Percentiles rank a stretch among this genome's conserved stretches.
These are phyloP conservation scores for Micromesistius poutassou DNA, from an alignment of 2,797 vertebrate species.

Conservation along the genomic window DNA sequence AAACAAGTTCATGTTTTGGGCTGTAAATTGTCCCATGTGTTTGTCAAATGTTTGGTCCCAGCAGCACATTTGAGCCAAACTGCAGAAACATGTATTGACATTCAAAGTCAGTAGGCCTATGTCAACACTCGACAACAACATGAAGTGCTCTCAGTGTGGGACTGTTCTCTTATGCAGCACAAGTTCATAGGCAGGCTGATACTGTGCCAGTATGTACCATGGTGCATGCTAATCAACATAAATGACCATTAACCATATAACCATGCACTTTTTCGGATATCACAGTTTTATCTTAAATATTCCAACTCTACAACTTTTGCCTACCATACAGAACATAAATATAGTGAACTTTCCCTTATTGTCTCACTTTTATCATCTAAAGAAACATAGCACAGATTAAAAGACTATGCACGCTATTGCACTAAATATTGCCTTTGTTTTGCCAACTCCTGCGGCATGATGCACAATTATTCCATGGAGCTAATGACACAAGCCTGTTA, in stretches of 20 bases:
- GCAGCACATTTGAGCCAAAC: conserved; percentile 27
- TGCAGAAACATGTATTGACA: conserved; percentile 30
- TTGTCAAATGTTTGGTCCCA: conserved; percentile 3
- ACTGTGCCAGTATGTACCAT: background rate
- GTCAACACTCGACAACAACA: conserved; percentile 33
- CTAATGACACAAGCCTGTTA: background rate
- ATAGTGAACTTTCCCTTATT: background rate
- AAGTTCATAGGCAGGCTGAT: conserved; percentile 10
- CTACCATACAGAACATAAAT: background rate
- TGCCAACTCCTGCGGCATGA: background rate
- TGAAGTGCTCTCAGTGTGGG: conserved; percentile 9
- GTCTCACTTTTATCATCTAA: background rate
- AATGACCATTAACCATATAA: background rate
- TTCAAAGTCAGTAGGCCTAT: conserved; percentile 38
- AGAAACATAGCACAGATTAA: background rate
- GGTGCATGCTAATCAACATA: background rate
- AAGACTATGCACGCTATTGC: background rate
- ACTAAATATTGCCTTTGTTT: background rate
- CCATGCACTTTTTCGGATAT: background rate
- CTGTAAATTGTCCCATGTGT: background rate
- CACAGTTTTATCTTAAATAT: background rate
- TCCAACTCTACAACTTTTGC: background rate
- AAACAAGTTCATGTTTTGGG: conserved; percentile 2
- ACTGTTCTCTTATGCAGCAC: conserved; percentile 28
- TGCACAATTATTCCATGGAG: background rate